These are phyloP conservation scores for Macrosoma leucophasiata DNA, from an alignment of 2,888 invertebrate genomes.

Conservation along the genomic window DNA sequence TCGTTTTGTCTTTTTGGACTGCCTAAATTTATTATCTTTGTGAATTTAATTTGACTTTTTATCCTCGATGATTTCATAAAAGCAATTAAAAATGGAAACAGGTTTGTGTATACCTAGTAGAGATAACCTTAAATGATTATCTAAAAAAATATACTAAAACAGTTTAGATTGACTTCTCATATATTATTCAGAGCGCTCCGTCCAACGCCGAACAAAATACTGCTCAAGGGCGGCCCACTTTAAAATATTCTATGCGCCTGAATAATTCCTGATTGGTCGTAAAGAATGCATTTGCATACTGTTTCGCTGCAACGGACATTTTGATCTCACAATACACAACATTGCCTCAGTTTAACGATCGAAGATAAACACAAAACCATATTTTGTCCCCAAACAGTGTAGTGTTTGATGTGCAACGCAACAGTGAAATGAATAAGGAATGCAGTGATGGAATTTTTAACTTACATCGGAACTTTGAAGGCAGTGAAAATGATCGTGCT, in stretches of 20 bases:
- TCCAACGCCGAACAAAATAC: conserved; percentile 42
- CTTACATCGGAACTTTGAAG: conserved; percentile 58
- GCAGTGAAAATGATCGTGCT: conserved; percentile 72
- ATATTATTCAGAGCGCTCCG: conserved; percentile 49
- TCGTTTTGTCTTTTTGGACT: too few species aligned
- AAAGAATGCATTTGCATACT: conserved; percentile 58
- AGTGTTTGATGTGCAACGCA: conserved; percentile 32
- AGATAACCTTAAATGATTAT: too few species aligned
- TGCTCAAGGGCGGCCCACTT: conserved; percentile 39
- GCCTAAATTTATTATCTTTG: too few species aligned
- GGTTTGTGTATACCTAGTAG: too few species aligned
- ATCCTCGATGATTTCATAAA: too few species aligned
- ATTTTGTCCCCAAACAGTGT: conserved; percentile 33
- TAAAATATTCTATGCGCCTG: conserved; percentile 55
- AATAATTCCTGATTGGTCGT: conserved; percentile 54
- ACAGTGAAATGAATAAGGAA: conserved; percentile 61
- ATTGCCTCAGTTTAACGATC: conserved; percentile 28
- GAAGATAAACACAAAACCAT: conserved; percentile 49
- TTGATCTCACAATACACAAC: conserved; percentile 22
- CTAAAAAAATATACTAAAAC: too few species aligned
- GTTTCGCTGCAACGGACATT: conserved; percentile 41
- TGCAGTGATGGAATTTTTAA: conserved; percentile 73
- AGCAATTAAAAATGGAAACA: too few species aligned
- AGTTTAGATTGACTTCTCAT: conserved; percentile 24
- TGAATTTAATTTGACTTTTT: too few species aligned